Base-by-base conservation (phyloP, 2,888 invertebrate genomes). In the Zygothrica quintamaculata region DNA sequence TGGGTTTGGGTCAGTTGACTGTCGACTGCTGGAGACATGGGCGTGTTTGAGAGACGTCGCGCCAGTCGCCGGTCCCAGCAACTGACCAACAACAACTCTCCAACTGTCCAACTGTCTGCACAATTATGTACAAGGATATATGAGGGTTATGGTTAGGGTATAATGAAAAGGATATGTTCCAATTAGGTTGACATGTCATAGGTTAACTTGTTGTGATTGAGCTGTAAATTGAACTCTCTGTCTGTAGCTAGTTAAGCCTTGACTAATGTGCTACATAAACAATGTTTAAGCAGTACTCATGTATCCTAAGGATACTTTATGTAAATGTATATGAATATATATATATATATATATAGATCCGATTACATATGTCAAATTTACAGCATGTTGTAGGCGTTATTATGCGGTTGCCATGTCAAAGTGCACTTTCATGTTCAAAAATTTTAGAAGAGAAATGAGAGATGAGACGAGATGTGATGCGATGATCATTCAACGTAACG, bases 31-130 rank as follows among this genome's bases (percentile, higher is more conserved):
- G 88, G 87, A 88, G 88, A 88, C 89, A 88, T 88, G 80, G 88
- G 89, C 88, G 88, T 88, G 78, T 74, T 78, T 61, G 68, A 3
- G 74, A 80, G 74, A 78, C 87, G 88, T 84, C 89, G 79, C 84
- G 88, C 71, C 89, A 85, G 86, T 75, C 68, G 82, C 50, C 68
- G 55, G 62, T 47, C 66, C 52, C 75, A 60, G 62, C 80, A 72
- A 66, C 74, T 80, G 85, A 57, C 82, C 85, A 69, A n/a, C 75
- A 60, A 62, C 80, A 72, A 66, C 74, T 80, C 82, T 55, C 82
- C 85, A 69, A 66, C 74, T 80, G 85, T 53, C 82, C 85, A 65
- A 60, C 68, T 72, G 72, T 62, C 64, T 69, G 47, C 33, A 42
- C 61, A 62, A 51, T 66, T 65, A 51, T 51, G 40, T n/a, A n/a